Conservation (phyloP, 2,113 vertebrate species). For the Cnemophilus loriae region DNA sequence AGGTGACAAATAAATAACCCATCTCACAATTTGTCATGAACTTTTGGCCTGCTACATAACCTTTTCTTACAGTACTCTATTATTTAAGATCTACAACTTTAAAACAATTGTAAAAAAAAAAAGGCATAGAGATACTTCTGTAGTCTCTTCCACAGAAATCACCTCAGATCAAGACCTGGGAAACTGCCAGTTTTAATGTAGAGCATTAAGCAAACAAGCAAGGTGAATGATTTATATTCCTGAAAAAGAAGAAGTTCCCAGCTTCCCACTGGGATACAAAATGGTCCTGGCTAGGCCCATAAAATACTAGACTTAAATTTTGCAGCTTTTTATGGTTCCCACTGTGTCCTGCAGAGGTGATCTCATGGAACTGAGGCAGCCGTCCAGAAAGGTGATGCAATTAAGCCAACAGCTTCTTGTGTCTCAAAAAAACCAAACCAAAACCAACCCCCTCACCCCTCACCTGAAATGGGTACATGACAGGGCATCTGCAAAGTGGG, state of each 20-base stretch:
- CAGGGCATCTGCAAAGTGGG: background rate
- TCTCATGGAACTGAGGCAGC: background rate
- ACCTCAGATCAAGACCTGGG: background rate
- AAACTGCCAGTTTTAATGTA: background rate
- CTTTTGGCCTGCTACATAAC: background rate
- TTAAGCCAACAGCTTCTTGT: background rate
- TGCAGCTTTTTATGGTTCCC: background rate
- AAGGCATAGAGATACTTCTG: background rate
- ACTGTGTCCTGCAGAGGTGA: background rate
- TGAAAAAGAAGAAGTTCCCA: constrained; percentile 11
- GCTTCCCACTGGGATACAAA: background rate
- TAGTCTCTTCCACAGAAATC: background rate
- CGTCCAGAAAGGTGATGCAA: background rate
- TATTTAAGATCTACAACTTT: background rate
- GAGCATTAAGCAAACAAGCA: background rate
- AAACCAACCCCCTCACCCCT: background rate
- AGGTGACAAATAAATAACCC: background rate
- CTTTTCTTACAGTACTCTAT: background rate
- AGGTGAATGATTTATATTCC: background rate
- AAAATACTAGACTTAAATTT: background rate
- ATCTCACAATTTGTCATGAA: background rate
- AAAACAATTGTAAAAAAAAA: background rate
- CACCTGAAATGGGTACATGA: background rate
- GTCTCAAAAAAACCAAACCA: background rate
- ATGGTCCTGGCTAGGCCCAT: background rate